Evolutionary conservation across 2,113 vertebrate species (phyloP), one percentile per base, ranked within the genome.

Genomic region (Pheucticus melanocephalus): DNA sequence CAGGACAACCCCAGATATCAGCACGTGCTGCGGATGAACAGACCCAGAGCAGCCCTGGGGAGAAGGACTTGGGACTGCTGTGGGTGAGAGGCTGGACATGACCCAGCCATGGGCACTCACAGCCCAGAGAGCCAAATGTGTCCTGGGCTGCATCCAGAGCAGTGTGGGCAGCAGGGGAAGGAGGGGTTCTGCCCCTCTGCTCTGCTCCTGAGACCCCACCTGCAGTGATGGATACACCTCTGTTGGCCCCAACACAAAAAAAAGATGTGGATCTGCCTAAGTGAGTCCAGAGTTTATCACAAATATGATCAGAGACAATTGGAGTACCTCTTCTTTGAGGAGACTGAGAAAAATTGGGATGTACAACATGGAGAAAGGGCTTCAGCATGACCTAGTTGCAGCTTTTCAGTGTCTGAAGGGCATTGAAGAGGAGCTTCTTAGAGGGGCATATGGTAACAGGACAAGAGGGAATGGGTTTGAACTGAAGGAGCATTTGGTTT

Each of bases 41-140:
- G 33, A 33, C 1, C 2, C 3, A 47, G 27, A 68, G 17, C 61
- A 68, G 37, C 21, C 27, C 22, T 27, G 14, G 0, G 1, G 0
- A 51, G 44, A 21, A 27, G 14, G 45, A 18, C 18, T 27, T 44
- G 11, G 15, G 9, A 3, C 2, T 59, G 17, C 11, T 50, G 44
- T 57, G 37, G 22, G 1, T 51, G 44, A 37, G 61, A 68, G 33
- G 31, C 45, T 77, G 44, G 3, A 31, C 17, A 23, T 9, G 18
- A 2, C 25, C 21, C 53, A 33, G 31, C 72, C 15, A 4, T 18
- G 44, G 35, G 35, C 20, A 14, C 31, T 76, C 17, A 1, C 5
- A 68, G 25, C 37, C 21, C 61, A 76, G 27, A 42, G 23, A 50
- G 17, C 25, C 37, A 59, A 1, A 30, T 1, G 2, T 35, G 22